These are phyloP conservation scores for Actenoides hombroni DNA, from an alignment of 2,113 vertebrate species.

Conservation along the genomic window DNA sequence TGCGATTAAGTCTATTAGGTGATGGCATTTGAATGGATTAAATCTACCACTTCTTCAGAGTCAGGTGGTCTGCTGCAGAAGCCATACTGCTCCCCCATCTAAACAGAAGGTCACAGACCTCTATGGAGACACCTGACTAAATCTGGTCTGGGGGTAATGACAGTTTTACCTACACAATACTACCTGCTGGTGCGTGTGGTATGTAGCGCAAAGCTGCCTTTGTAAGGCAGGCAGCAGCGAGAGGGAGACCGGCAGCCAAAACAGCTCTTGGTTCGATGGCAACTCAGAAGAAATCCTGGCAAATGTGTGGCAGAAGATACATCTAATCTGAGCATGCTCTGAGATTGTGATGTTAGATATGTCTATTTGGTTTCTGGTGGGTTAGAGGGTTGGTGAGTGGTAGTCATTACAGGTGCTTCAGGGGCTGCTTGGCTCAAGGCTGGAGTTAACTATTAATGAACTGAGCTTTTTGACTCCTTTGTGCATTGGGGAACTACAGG, in stretches of 20 bases:
- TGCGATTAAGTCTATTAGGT: not conserved
- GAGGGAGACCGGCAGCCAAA: not conserved
- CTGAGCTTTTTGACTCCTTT: slow-evolving; percentile 57
- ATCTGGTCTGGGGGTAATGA: not conserved
- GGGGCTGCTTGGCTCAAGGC: slow-evolving; percentile 3
- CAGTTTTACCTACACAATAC: not conserved
- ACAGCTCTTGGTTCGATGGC: not conserved
- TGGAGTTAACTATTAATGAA: slow-evolving; percentile 58
- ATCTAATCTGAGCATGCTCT: not conserved
- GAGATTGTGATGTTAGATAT: slow-evolving; percentile 16
- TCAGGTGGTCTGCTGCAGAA: not conserved
- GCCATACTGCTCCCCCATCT: not conserved
- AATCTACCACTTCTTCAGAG: not conserved
- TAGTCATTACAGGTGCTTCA: slow-evolving; percentile 4
- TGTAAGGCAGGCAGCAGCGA: not conserved
- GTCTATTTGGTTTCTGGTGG: slow-evolving; percentile 12
- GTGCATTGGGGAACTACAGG: slow-evolving; percentile 17
- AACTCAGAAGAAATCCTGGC: not conserved
- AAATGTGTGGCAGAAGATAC: slow-evolving; percentile 8
- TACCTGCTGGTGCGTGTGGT: rapidly evolving
- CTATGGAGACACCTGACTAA: not conserved
- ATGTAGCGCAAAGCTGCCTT: not conserved
- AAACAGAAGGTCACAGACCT: not conserved
- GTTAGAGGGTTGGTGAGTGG: not conserved
- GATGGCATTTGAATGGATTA: not conserved